Base-by-base conservation (phyloP, 2,888 invertebrate species). In the Harpagoxenus sublaevis region DNA sequence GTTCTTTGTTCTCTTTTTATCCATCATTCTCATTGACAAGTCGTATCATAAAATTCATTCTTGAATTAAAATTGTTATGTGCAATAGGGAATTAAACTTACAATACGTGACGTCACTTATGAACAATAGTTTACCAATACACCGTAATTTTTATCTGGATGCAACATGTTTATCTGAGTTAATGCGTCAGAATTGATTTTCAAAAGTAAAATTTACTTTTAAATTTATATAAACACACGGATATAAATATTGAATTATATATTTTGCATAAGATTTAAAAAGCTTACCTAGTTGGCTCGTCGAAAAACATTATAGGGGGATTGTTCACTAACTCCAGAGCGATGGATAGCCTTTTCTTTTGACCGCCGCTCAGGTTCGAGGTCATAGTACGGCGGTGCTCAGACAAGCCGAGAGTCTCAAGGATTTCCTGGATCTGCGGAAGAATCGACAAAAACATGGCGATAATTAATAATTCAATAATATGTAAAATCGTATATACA, bases 271-370 rank as follows among this genome's bases (percentile, higher is more conserved):
- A 73, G 4, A 71, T 23, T 28, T 28, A 31, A 45, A 74, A 31
- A 23, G 23, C 82, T 92, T 92, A 97, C 97, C 97, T 97, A 57
- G 99, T 99, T 0, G 99, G 99, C 95, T 99, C 99, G 94, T 99
- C 99, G 94, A 99, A 99, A 96, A 99, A 99, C 99, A 99, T 99
- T 87, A 99, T 97, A 0, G 99, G 99, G 12, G 99, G 99, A 95
- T 99, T 99, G 96, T 98, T 99, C 89, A 99, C 99, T 90, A 99
- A 96, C 95, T 99, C 99, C 89, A 99, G 95, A 28, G 99, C 99
- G 86, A 99, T 99, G 0, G 99, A 99, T 1, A 99, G 96, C 91
- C 99, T 97, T 94, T 99, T 99, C 95, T 99, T 98, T 95, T 99
- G 99, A 1, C 99, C 99, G 35, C 99, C 99, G 0, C 99, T 99